These are phyloP conservation scores for Polydrusus tereticollis DNA, from an alignment of 2,888 invertebrate genomes.

Conservation along the genomic window DNA sequence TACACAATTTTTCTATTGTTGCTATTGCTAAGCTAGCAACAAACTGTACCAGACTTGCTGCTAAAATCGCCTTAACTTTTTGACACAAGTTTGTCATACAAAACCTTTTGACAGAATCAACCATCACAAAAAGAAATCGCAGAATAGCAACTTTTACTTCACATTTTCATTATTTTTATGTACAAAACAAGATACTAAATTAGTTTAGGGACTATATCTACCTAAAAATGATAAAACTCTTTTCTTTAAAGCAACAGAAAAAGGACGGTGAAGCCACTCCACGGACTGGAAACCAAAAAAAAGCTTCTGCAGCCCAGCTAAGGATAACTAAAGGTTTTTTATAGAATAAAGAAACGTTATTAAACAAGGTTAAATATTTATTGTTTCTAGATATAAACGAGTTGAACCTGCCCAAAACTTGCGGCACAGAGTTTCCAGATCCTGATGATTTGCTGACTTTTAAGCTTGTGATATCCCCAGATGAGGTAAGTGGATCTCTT, in stretches of 20 bases:
- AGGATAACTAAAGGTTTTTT: conserved; percentile 94
- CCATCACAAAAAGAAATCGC: conserved; percentile 31
- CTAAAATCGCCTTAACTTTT: conserved; percentile 3
- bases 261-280: conserved; percentile 94
- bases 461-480: conserved; percentile 95
- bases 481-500: conserved; percentile 87
- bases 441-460: conserved; percentile 96
- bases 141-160: conserved; percentile 21
- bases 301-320: conserved; percentile 96
- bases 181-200: conserved; percentile 19
- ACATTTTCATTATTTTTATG: conserved; percentile 31
- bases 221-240: conserved; percentile 92
- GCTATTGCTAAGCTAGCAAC: too few species aligned
- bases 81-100: conserved; percentile 1
- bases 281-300: conserved; percentile 84
- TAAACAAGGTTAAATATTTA: conserved; percentile 48
- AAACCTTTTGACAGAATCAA: conserved; percentile 13
- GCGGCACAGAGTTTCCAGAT: conserved; percentile 95
- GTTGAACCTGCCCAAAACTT: conserved; percentile 96
- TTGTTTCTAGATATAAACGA: conserved; percentile 93
- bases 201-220: conserved; percentile 11
- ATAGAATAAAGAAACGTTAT: background rate
- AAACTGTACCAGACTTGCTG: background rate
- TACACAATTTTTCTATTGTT: too few species aligned
- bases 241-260: conserved; percentile 98